Evolutionary conservation across 2,113 vertebrate genomes (phyloP).

Genomic region (Microtus oregoni): DNA sequence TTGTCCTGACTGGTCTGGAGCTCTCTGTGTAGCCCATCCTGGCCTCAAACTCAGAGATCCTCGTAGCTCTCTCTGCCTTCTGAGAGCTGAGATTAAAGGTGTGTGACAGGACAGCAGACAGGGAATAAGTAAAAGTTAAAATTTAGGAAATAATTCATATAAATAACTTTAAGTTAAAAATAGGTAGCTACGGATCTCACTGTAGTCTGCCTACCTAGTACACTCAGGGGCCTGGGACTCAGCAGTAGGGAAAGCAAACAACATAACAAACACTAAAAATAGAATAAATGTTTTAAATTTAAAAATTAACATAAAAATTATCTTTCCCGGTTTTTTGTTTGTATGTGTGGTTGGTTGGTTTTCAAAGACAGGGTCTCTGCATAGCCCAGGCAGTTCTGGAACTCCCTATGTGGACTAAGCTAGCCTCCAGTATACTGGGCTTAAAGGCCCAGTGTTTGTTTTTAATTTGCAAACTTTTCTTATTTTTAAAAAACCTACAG

Average conservation of each 20-base stretch:
- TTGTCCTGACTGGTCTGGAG: not conserved
- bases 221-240: not conserved
- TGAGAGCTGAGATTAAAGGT: not conserved
- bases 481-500: not conserved
- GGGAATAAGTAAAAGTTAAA: not conserved
- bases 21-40: not conserved
- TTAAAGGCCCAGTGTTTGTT: not conserved
- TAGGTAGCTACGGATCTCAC: not conserved
- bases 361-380: not conserved
- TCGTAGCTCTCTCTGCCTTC: not conserved
- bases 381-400: not conserved
- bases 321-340: not conserved
- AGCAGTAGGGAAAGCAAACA: not conserved
- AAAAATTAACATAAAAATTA: not conserved
- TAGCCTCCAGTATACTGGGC: not conserved
- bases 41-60: not conserved
- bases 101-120: not conserved
- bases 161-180: not conserved
- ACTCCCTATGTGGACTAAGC: not conserved
- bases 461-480: not conserved
- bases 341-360: not conserved
- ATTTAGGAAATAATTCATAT: not conserved
- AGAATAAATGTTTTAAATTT: not conserved
- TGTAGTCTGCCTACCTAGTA: not conserved
- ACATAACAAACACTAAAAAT: not conserved